phyloP scores from a whole-genome alignment of 2,113 vertebrate species.

The Alligator sinensis region DNA sequence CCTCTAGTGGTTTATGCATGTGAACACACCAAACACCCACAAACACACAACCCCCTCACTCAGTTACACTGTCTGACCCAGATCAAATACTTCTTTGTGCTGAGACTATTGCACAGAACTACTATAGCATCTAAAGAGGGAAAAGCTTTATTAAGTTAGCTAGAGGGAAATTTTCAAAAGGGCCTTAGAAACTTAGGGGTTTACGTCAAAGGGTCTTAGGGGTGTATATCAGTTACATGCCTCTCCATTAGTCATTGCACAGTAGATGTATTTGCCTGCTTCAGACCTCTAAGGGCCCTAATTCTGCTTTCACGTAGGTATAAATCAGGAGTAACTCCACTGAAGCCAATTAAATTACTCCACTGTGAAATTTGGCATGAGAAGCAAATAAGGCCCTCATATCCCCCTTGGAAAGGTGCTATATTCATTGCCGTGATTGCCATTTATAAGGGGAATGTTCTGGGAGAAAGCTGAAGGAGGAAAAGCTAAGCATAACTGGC shows the following conservation, averaged over 20 bases:
- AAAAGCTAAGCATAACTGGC: neutral
- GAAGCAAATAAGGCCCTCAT: neutral
- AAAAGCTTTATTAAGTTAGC: neutral
- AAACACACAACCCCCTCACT: accelerated
- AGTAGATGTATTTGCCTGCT: neutral
- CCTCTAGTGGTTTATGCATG: accelerated
- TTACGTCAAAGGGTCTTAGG: neutral
- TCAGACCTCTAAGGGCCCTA: neutral
- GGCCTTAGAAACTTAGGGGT: neutral
- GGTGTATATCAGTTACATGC: neutral
- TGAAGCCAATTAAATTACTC: neutral
- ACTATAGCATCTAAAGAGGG: neutral
- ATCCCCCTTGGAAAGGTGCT: neutral
- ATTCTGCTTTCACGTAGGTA: neutral
- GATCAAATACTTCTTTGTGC: accelerated
- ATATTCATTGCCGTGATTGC: neutral
- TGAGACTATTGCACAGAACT: neutral
- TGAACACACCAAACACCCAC: neutral
- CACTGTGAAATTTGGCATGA: neutral
- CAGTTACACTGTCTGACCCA: accelerated
- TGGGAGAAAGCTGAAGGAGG: neutral
- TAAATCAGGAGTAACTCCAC: neutral
- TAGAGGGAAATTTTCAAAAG: neutral
- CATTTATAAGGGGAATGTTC: neutral
- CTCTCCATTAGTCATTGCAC: neutral